Conservation (phyloP, 2,888 invertebrate genomes). For the Galeruca laticollis region DNA sequence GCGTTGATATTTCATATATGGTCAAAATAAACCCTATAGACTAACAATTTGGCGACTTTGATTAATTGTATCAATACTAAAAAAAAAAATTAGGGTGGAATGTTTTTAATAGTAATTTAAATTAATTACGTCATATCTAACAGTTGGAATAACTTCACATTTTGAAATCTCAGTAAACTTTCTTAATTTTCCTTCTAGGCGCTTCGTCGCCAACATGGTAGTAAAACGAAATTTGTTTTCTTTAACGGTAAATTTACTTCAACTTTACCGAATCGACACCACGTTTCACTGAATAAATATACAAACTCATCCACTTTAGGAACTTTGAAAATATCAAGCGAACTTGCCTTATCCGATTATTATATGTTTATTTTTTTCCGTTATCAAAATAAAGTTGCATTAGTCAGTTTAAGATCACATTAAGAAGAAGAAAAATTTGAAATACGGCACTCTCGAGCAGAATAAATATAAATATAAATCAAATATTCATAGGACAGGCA, state of each 20-base stretch:
- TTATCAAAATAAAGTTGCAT: constrained; percentile 43
- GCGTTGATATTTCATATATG: too few species aligned
- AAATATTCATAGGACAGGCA: too few species aligned
- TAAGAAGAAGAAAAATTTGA: constrained; percentile 10
- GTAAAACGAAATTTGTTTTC: constrained; percentile 39
- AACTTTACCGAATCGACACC: constrained; percentile 30
- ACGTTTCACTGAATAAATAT: constrained; percentile 41
- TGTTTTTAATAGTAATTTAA: too few species aligned
- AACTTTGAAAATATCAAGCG: constrained; percentile 34
- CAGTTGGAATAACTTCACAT: background rate
- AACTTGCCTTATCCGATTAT: constrained; percentile 34
- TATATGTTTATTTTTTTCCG: constrained; percentile 39
- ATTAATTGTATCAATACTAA: too few species aligned
- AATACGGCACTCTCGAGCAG: background rate
- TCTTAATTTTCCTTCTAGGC: background rate
- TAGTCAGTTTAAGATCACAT: constrained; percentile 26
- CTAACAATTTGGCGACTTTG: too few species aligned
- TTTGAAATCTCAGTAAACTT: background rate
- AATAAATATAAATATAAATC: background rate
- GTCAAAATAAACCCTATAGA: too few species aligned
- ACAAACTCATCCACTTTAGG: constrained; percentile 41
- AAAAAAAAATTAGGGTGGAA: too few species aligned
- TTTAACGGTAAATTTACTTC: constrained; percentile 36
- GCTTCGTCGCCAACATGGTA: constrained; percentile 7
- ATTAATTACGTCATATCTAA: background rate